phyloP scores from a whole-genome alignment of 2,888 invertebrate genomes.

The Lycophotia porphyrea region DNA sequence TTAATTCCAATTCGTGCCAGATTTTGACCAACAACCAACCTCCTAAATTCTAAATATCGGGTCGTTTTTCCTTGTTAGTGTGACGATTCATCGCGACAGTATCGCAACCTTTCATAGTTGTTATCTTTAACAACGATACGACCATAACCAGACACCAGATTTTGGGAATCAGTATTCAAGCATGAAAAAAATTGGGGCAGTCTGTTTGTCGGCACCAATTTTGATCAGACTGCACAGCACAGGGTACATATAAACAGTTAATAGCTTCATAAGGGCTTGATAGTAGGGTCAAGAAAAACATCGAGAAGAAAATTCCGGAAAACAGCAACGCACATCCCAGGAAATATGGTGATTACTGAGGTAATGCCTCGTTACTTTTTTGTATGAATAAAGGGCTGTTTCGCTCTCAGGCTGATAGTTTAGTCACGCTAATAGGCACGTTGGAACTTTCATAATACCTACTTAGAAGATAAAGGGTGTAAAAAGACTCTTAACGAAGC shows the following conservation, averaged over 20 bases:
- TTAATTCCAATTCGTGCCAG: not conserved
- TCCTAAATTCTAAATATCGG: conserved; percentile 18
- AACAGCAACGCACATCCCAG: not conserved
- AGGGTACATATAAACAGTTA: not conserved
- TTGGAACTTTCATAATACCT: no score
- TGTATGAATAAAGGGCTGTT: not conserved
- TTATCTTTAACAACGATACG: conserved; percentile 14
- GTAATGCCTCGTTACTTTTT: not conserved
- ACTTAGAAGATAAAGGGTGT: no score
- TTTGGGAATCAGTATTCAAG: not conserved
- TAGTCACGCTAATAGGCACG: not conserved
- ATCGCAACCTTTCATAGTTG: conserved; percentile 22
- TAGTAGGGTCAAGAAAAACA: not conserved
- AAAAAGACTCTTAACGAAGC: no score
- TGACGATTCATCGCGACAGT: conserved; percentile 10
- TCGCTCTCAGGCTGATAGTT: not conserved
- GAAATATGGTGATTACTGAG: not conserved
- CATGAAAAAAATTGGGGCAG: not conserved
- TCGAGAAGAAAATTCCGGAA: not conserved
- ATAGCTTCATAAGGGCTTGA: no score
- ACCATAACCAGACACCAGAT: not conserved
- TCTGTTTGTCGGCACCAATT: not conserved
- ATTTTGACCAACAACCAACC: not conserved
- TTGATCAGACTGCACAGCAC: not conserved
- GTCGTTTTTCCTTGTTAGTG: conserved; percentile 24